Conservation (phyloP, 2,888 invertebrate genomes). For the Campoplex nolae region DNA sequence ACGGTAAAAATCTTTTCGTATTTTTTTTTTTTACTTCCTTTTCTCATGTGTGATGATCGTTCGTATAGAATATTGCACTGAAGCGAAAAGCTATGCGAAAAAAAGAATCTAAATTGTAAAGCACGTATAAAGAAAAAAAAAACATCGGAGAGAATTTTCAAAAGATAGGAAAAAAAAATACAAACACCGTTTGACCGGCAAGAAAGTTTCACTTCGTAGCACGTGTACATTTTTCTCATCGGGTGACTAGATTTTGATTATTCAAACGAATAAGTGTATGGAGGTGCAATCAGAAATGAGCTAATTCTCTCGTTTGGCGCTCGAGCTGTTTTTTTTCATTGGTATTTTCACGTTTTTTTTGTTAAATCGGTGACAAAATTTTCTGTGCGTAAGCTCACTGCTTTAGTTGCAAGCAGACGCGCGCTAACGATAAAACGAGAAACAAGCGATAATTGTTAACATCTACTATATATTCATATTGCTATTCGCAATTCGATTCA, state of each 20-base stretch:
- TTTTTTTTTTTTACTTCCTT: slow-evolving; percentile 43
- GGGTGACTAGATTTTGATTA: slow-evolving; percentile 72
- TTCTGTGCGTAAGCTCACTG: slow-evolving; percentile 54
- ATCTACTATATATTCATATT: slow-evolving; percentile 66
- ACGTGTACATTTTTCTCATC: slow-evolving; percentile 51
- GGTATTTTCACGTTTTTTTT: neutral
- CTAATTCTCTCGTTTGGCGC: slow-evolving; percentile 38
- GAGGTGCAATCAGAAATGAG: slow-evolving; percentile 59
- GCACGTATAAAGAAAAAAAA: slow-evolving; percentile 11
- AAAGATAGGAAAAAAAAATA: neutral
- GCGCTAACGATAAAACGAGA: slow-evolving; percentile 54
- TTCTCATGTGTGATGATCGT: slow-evolving; percentile 14
- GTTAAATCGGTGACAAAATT: slow-evolving; percentile 24
- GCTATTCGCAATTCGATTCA: slow-evolving; percentile 44
- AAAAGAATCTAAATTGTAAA: slow-evolving; percentile 23
- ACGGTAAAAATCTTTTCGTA: slow-evolving; percentile 72
- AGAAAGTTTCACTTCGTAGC: slow-evolving; percentile 59
- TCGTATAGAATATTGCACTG: slow-evolving; percentile 68
- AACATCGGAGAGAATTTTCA: neutral
- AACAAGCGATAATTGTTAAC: slow-evolving; percentile 64
- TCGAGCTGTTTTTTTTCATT: slow-evolving; percentile 1
- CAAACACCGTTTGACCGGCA: slow-evolving; percentile 29
- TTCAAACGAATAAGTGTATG: slow-evolving; percentile 63
- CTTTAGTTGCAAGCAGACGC: slow-evolving; percentile 13
- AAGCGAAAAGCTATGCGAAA: slow-evolving; percentile 50